phyloP scores from a whole-genome alignment of 2,888 invertebrate genomes.

The Pycnomerus fuliginosus region DNA sequence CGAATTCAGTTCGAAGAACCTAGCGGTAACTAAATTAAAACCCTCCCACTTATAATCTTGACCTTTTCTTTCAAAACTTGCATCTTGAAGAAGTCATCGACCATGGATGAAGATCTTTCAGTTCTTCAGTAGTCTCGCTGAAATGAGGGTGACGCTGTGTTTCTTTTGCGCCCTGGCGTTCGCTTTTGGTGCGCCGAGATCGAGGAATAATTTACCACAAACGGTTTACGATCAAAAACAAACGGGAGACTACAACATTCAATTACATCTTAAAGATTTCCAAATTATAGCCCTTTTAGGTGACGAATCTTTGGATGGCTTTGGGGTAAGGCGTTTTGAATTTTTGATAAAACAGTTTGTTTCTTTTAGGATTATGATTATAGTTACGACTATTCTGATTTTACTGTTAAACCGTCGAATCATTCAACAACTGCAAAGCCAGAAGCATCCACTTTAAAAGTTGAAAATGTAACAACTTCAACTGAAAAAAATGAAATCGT shows the following conservation, averaged over 20 bases:
- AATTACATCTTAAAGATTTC: conserved; percentile 76
- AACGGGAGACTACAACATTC: conserved; percentile 76
- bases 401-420: conserved; percentile 64
- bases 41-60: conserved; percentile 19
- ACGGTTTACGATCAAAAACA: conserved; percentile 70
- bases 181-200: conserved; percentile 23
- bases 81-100: conserved; percentile 24
- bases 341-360: conserved; percentile 1
- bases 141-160: conserved; percentile 6
- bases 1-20: conserved; percentile 4
- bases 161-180: neutral
- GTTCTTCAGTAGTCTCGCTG: conserved; percentile 2
- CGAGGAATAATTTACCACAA: conserved; percentile 29
- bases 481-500: conserved; percentile 10
- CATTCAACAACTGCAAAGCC: conserved; percentile 26
- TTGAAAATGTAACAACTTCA: conserved; percentile 4
- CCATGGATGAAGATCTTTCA: conserved; percentile 9
- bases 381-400: conserved; percentile 70
- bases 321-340: conserved; percentile 56
- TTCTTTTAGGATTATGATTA: conserved; percentile 69
- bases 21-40: conserved; percentile 1
- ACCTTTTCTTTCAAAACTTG: conserved; percentile 18
- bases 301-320: conserved; percentile 59
- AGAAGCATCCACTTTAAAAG: conserved; percentile 11
- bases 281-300: conserved; percentile 70